Evolutionary conservation across 1,140 invertebrate genomes (phyloP), one percentile per base, ranked within the genome.

Genomic region (Drosophila mauritiana): DNA sequence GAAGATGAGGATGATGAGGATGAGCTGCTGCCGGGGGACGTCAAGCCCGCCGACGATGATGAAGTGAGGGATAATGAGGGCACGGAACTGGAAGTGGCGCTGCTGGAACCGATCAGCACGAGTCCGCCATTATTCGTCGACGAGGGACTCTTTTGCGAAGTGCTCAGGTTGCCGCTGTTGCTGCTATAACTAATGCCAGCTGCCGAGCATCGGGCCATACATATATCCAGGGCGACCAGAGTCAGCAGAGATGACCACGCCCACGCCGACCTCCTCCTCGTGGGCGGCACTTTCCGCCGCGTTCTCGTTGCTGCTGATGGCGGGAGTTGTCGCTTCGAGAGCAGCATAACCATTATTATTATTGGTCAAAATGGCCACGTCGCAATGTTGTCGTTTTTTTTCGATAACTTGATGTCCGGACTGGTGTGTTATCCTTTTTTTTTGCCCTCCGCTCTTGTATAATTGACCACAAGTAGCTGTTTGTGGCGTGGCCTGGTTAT

Each of bases 321-420:
- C 61, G 81, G 75, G 79, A 78, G 76, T 80, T 73, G 83, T 73
- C 73, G 76, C 64, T 72, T 80, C 52, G 75, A 77, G 58, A 73
- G 84, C 83, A 88, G 84, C 83, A 88, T 89, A 70, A 80, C 83
- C 80, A 88, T 89, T 89, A 89, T 80, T 80, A 76, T 67, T 89
- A 89, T 89, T 88, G 84, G 83, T 88, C 84, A 79, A 82, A 88
- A 89, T 83, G 73, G 79, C 73, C 76, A 61, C 61, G 69, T 75
- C 69, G 74, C 72, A 84, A 72, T 84, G 58, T 64, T 83, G 70
- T 54, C 64, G 48, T 31, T 81, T 61, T 54, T 59, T 69, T 63
- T 49, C 39, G 59, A 69, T 57, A 45, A 70, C 59, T 83, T 59
- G 45, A 37, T 67, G 39, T 43, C 37, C 43, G 22, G 17, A 34